These are phyloP conservation scores for Etheostoma spectabile DNA, from an alignment of 2,113 vertebrate genomes.

Conservation along the genomic window DNA sequence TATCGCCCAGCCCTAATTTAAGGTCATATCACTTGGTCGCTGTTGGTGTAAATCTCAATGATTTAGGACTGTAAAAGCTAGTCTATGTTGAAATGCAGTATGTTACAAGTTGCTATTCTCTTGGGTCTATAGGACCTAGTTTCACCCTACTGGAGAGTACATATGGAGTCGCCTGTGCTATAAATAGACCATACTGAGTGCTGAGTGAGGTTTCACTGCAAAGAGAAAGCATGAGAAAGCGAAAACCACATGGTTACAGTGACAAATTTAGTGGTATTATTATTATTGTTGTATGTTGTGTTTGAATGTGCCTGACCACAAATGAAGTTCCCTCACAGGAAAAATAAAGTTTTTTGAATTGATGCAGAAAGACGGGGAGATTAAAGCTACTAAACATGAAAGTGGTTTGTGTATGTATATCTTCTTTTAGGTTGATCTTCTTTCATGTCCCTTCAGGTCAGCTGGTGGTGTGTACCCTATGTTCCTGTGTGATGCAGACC, in stretches of 20 bases:
- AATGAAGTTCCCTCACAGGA: no score
- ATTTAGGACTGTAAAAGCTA: not conserved
- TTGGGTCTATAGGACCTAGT: slow-evolving; percentile 17
- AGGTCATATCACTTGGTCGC: not conserved
- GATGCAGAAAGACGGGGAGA: not conserved
- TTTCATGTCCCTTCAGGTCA: slow-evolving; percentile 81
- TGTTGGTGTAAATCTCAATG: not conserved
- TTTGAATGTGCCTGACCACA: no score
- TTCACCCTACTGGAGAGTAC: slow-evolving; percentile 38
- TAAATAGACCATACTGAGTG: slow-evolving; percentile 37
- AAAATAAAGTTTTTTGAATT: no score
- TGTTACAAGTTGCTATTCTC: not conserved
- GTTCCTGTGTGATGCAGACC: slow-evolving; percentile 99
- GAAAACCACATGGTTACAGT: slow-evolving; percentile 36
- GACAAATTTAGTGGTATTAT: slow-evolving; percentile 3
- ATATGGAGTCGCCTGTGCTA: slow-evolving; percentile 48
- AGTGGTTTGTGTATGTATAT: slow-evolving; percentile 1
- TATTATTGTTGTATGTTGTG: no score
- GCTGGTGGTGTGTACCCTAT: slow-evolving; percentile 97
- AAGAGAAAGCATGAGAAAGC: slow-evolving; percentile 41
- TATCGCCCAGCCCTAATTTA: no score
- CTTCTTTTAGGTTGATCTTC: slow-evolving; percentile 14
- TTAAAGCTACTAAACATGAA: not conserved
- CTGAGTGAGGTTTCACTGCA: slow-evolving; percentile 26
- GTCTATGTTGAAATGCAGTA: slow-evolving; percentile 1